Base-by-base conservation (phyloP, 2,888 invertebrate species). In the Standfussiana lucernea region DNA sequence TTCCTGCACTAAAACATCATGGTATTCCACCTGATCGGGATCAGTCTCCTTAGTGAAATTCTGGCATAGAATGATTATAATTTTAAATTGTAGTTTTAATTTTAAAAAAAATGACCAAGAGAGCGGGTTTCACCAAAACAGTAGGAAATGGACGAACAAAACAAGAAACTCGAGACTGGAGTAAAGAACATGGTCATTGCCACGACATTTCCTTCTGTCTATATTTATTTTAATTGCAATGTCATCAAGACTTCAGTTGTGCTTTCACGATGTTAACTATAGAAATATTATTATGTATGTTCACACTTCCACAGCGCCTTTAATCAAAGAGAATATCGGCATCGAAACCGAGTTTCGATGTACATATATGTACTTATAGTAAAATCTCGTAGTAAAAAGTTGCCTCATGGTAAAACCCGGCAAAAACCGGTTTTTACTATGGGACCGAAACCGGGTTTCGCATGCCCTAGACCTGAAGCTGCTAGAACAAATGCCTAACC, bases 221-320 rank as follows among this genome's bases (percentile, higher is more conserved):
- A n/a, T 21, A 35, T 73, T 53, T 5, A 74, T 40, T 40, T 74
- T 73, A 73, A 73, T 32, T 74, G 13, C 74, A 53, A 21, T 32
- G 18, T 40, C 74, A 72, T 72, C 45, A 72, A 72, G 28, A 18
- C 28, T 18, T 6, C 70, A 42, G 24, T 56, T 56, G 56, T 56
- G 56, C 28, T 56, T 56, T 56, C 28, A 28, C 56, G 2, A 56
- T 56, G 56, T 28, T 28, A 56, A 7, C 15, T 56, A 28, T 10
- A 50, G n/a, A n/a, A n/a, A n/a, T n/a, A n/a, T n/a, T n/a, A n/a
- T n/a, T n/a, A n/a, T n/a, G n/a, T 50, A 6, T 13, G n/a, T n/a
- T 1, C n/a, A 53, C 53, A n/a, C 11, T 53, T 53, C n/a, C 13
- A 53, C n/a, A n/a, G n/a, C n/a, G 53, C 11, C 24, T n/a, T n/a